phyloP scores from a whole-genome alignment of 1,140 invertebrate genomes.

The Schmidtea mediterranea region DNA sequence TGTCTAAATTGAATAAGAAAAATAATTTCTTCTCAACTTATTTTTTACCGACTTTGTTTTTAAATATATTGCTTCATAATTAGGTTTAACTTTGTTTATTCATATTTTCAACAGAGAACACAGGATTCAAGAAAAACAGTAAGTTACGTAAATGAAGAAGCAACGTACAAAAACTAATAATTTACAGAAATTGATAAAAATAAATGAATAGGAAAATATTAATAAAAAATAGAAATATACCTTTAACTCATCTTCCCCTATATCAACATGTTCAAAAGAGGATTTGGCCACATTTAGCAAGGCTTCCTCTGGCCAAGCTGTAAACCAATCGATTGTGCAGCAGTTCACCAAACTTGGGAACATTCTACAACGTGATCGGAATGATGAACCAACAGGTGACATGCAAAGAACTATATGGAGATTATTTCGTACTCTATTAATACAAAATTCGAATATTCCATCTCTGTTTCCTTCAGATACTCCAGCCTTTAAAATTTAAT shows the following conservation, averaged over 20 bases:
- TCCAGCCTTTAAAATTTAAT: conserved; percentile 40
- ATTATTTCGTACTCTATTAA: conserved; percentile 27
- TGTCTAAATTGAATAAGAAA: too few species aligned
- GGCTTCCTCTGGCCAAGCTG: conserved; percentile 29
- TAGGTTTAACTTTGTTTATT: too few species aligned
- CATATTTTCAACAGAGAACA: too few species aligned
- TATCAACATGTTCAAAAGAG: conserved; percentile 14
- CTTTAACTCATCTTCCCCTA: conserved; percentile 4
- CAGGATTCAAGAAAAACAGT: too few species aligned
- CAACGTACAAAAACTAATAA: too few species aligned
- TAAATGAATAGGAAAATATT: too few species aligned
- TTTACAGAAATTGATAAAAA: too few species aligned
- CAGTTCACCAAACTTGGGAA: conserved; percentile 29
- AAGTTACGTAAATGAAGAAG: too few species aligned
- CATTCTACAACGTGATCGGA: conserved; percentile 35
- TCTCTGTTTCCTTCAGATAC: conserved; percentile 40
- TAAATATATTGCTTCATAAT: too few species aligned
- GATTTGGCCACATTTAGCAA: conserved; percentile 32
- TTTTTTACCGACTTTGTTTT: too few species aligned
- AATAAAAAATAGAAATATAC: too few species aligned
- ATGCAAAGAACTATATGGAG: conserved; percentile 28
- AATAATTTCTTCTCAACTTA: too few species aligned
- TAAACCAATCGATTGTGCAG: conserved; percentile 34
- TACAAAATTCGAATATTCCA: conserved; percentile 37
- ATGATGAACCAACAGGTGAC: conserved; percentile 40